Base-by-base conservation (phyloP, 1,140 invertebrate genomes). In the Heliconius hermathena region DNA sequence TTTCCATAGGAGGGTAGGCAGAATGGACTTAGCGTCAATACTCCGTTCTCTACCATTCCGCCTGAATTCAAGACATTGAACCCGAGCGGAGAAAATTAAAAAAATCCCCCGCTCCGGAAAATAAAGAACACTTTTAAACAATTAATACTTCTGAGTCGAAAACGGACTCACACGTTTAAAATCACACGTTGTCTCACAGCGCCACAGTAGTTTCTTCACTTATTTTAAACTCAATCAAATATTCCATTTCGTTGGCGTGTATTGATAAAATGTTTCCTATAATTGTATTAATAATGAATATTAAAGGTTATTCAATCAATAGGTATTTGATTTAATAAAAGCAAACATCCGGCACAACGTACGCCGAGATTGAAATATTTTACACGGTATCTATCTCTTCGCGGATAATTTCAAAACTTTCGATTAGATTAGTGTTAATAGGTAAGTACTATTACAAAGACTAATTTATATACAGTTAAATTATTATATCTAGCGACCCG, bases 261-360 rank as follows among this genome's bases (percentile, higher is more conserved):
- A 60, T 9, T 60, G 18, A 60, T 60, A 60, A 9, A 60, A 60
- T 66, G 4, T 66, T 3, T 29, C 9, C 9, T 3, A 66, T 29
- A 66, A 66, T 11, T 46, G 41, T 46, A 66, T 66, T 66, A 29
- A 66, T 16, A 66, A 66, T 13, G 22, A 66, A 66, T 66, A 66
- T 29, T 57, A 54, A 54, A 60, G 22, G 11, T 66, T 66, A 66
- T 66, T 26, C n/a, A n/a, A 29, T n/a, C 8, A 66, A 66, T n/a
- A 29, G 60, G 13, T 66, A 66, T 66, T 26, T 57, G 60, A 66
- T 66, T 29, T 66, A 22, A 66, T 66, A 66, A 66, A 66, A 66
- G 22, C 60, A 66, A 66, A 66, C 60, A 66, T 66, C 26, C 60
- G 60, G n/a, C n/a, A 57, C 20, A n/a, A 5, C 13, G 26, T 16